Evolutionary conservation across 2,888 invertebrate species (phyloP).

Genomic region (Polia nebulosa): DNA sequence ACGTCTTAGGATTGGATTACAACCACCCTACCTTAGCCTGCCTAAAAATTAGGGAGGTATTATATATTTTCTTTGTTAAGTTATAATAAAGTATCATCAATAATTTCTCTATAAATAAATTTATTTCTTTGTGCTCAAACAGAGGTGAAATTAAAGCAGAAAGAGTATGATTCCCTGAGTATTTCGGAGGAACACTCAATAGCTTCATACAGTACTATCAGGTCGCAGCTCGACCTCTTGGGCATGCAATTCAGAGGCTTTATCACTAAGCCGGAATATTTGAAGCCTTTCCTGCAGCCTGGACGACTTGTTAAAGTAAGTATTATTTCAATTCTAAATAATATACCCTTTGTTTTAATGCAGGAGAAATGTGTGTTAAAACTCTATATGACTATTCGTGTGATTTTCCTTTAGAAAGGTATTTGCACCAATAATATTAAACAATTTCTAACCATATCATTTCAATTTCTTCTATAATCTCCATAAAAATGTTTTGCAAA

Average conservation of each 20-base stretch:
- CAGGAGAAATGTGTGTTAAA: neutral
- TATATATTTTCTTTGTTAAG: too few relatives aligned
- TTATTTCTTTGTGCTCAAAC: too few relatives aligned
- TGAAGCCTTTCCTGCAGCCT: constrained; percentile 98
- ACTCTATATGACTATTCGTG: too few relatives aligned
- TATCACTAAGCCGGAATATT: constrained; percentile 96
- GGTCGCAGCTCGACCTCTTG: constrained; percentile 95
- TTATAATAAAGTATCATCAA: too few relatives aligned
- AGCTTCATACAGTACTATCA: constrained; percentile 96
- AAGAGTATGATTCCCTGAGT: constrained; percentile 91
- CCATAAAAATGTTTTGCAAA: neutral
- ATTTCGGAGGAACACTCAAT: constrained; percentile 95
- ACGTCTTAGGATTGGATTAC: too few relatives aligned
- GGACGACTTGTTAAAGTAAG: constrained; percentile 97
- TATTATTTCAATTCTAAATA: neutral
- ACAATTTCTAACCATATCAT: too few relatives aligned
- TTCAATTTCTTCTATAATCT: too few relatives aligned
- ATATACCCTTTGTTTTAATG: neutral
- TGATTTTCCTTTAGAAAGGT: too few relatives aligned
- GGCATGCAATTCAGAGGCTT: constrained; percentile 94
- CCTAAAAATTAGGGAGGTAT: too few relatives aligned
- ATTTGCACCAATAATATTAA: too few relatives aligned
- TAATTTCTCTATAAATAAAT: too few relatives aligned
- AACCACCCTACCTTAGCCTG: too few relatives aligned
- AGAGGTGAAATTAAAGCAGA: constrained; percentile 93